Conservation (phyloP, 2,113 vertebrate genomes). For the Carassius auratus region DNA sequence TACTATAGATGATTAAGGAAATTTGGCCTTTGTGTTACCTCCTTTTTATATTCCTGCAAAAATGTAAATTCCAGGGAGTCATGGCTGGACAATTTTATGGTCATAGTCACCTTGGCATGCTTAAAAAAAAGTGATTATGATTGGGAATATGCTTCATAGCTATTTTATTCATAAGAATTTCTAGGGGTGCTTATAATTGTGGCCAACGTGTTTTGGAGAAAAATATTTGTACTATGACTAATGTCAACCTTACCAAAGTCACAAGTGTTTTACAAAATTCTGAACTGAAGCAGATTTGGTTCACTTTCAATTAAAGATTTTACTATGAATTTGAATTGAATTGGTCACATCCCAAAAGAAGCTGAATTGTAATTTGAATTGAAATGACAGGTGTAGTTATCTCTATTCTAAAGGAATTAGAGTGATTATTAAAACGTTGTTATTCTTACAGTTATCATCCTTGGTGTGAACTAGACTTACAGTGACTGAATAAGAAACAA, state of each 20-base stretch:
- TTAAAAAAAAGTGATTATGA: neutral
- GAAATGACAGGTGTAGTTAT: neutral
- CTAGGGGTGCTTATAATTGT: neutral
- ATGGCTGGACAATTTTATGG: neutral
- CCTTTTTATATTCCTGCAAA: neutral
- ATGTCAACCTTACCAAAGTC: neutral
- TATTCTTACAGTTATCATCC: neutral
- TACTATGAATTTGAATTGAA: neutral
- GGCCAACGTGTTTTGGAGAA: neutral
- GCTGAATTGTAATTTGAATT: neutral
- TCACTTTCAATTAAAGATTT: neutral
- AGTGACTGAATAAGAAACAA: neutral
- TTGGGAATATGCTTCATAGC: neutral
- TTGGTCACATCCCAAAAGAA: neutral
- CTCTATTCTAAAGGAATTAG: neutral
- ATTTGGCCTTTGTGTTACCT: neutral
- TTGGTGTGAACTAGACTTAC: neutral
- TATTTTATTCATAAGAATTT: neutral
- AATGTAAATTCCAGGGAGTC: neutral
- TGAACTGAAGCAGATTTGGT: neutral
- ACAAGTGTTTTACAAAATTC: neutral
- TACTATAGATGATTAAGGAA: no score
- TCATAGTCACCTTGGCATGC: neutral
- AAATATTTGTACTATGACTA: neutral
- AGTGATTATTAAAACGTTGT: neutral